Evolutionary conservation across 2,797 vertebrate species (phyloP).

Genomic region (Peromyscus aztecus): DNA sequence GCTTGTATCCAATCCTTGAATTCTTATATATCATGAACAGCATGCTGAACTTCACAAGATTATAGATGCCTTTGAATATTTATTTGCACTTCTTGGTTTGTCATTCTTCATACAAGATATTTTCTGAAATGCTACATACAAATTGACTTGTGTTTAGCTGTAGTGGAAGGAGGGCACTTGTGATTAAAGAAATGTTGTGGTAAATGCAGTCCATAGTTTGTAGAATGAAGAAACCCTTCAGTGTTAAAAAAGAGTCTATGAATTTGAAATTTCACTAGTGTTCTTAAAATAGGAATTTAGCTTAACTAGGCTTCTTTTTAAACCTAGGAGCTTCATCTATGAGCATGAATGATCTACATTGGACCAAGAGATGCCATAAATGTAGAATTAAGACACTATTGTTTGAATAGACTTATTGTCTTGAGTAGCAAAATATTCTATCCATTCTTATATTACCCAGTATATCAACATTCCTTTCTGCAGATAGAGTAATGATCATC

Average conservation of each 20-base stretch:
- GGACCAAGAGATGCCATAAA: background rate
- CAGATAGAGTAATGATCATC: background rate
- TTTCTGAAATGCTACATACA: slow-evolving; percentile 2
- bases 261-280: background rate
- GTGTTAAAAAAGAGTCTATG: background rate
- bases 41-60: background rate
- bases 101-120: slow-evolving; percentile 47
- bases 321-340: background rate
- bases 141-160: background rate
- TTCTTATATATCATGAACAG: background rate
- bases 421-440: background rate
- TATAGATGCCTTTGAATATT: background rate
- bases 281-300: background rate
- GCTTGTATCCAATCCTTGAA: background rate
- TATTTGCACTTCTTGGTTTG: background rate
- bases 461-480: background rate
- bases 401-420: background rate
- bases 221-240: slow-evolving; percentile 4
- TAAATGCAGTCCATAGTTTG: background rate
- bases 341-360: background rate
- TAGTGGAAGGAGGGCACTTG: background rate
- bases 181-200: background rate
- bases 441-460: background rate
- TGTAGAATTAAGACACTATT: slow-evolving; percentile 17
- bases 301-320: background rate